Evolutionary conservation across 2,113 vertebrate species (phyloP).

Genomic region (Percopsis transmontana): DNA sequence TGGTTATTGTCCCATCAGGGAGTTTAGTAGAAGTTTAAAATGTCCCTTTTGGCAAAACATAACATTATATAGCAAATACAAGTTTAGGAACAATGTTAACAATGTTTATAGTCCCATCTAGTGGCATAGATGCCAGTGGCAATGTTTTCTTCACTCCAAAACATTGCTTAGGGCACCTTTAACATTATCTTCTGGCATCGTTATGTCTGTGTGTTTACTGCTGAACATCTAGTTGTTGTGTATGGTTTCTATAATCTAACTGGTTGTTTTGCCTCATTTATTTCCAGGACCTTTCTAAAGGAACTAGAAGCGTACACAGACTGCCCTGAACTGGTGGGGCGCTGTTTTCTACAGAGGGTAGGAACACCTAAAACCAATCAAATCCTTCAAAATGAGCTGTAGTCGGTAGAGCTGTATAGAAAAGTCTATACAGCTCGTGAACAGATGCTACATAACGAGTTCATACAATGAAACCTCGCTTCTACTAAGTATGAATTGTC

Average conservation of each 20-base stretch:
- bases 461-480: neutral
- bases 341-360: constrained; percentile 92
- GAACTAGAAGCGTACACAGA: constrained; percentile 90
- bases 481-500: neutral
- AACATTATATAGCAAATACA: too few relatives aligned
- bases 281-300: constrained; percentile 87
- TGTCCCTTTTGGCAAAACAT: too few relatives aligned
- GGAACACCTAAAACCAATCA: constrained; percentile 11
- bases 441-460: neutral
- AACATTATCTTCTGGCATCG: too few relatives aligned
- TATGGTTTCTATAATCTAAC: neutral
- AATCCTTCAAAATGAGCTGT: neutral
- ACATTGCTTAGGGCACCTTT: too few relatives aligned
- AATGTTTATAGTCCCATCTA: too few relatives aligned
- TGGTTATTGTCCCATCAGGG: too few relatives aligned
- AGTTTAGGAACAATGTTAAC: too few relatives aligned
- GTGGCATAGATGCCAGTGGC: too few relatives aligned
- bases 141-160: too few relatives aligned
- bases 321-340: constrained; percentile 90
- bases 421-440: too few relatives aligned
- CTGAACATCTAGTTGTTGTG: neutral
- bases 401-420: too few relatives aligned
- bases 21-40: too few relatives aligned
- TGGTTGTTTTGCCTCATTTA: accelerated
- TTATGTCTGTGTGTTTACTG: neutral